Evolutionary conservation across 2,113 vertebrate genomes (phyloP).

Genomic region (Calidris pugnax): DNA sequence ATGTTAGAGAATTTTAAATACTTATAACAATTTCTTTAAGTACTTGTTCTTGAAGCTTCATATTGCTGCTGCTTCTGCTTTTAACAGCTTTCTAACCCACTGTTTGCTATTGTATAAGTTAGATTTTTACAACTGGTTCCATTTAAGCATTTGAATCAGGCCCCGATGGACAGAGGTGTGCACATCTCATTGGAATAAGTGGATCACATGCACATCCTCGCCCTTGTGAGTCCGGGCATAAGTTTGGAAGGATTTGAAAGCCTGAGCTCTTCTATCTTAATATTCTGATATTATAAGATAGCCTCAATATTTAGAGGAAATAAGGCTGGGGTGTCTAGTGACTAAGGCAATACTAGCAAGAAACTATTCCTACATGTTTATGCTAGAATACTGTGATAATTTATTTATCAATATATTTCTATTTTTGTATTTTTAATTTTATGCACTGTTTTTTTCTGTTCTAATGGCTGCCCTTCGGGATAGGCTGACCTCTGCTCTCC

Average conservation of each 20-base stretch:
- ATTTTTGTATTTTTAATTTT: slow-evolving; percentile 77
- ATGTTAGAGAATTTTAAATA: background rate
- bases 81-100: slow-evolving; percentile 62
- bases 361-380: slow-evolving; percentile 35
- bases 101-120: background rate
- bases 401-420: slow-evolving; percentile 64
- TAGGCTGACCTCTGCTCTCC: slow-evolving; percentile 95
- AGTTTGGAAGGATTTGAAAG: background rate
- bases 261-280: background rate
- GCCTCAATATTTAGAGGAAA: background rate
- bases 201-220: background rate
- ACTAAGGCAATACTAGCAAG: slow-evolving; percentile 9
- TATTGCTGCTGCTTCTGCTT: slow-evolving; percentile 18
- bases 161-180: background rate
- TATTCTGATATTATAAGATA: background rate
- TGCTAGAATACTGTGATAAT: slow-evolving; percentile 69
- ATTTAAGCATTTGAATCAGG: background rate
- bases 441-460: slow-evolving; percentile 81
- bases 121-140: background rate
- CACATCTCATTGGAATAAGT: background rate
- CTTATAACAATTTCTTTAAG: background rate
- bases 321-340: background rate
- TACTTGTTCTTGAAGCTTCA: background rate
- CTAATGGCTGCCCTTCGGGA: slow-evolving; percentile 76
- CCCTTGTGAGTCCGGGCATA: background rate